Conservation (phyloP, 2,797 vertebrate genomes). For the Psittacula derbiana region DNA sequence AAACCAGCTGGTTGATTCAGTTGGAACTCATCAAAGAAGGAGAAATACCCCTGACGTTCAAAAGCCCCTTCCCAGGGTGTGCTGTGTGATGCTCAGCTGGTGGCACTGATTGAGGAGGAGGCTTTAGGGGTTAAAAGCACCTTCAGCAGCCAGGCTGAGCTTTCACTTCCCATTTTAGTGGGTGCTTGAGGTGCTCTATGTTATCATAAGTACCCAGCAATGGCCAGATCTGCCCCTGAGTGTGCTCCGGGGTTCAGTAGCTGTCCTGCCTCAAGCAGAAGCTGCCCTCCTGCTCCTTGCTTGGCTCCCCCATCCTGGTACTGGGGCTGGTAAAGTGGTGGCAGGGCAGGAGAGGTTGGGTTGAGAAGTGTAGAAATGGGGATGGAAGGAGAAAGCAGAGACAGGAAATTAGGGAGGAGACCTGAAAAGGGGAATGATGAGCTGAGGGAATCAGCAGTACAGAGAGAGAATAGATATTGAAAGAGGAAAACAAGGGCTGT, state of each 20-base stretch:
- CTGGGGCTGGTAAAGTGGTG: neutral
- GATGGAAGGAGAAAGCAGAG: neutral
- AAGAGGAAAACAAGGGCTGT: fast-evolving
- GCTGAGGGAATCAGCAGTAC: fast-evolving
- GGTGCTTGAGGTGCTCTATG: neutral
- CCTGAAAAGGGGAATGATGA: fast-evolving
- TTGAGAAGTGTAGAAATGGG: too few species aligned
- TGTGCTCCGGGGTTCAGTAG: fast-evolving
- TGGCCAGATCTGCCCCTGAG: fast-evolving
- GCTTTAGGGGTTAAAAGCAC: neutral
- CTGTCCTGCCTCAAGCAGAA: neutral
- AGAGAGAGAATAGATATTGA: fast-evolving
- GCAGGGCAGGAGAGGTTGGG: neutral
- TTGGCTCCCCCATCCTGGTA: fast-evolving
- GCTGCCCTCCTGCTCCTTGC: fast-evolving
- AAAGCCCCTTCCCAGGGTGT: neutral
- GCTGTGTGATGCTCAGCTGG: neutral
- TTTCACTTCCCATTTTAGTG: fast-evolving
- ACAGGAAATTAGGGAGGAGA: neutral
- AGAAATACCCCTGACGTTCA: fast-evolving
- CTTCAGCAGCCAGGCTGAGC: fast-evolving
- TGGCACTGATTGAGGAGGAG: fast-evolving
- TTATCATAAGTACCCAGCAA: fast-evolving
- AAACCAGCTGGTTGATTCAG: neutral
- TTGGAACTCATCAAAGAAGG: neutral